phyloP scores from a whole-genome alignment of 2,113 vertebrate genomes.

The Panthera tigris region DNA sequence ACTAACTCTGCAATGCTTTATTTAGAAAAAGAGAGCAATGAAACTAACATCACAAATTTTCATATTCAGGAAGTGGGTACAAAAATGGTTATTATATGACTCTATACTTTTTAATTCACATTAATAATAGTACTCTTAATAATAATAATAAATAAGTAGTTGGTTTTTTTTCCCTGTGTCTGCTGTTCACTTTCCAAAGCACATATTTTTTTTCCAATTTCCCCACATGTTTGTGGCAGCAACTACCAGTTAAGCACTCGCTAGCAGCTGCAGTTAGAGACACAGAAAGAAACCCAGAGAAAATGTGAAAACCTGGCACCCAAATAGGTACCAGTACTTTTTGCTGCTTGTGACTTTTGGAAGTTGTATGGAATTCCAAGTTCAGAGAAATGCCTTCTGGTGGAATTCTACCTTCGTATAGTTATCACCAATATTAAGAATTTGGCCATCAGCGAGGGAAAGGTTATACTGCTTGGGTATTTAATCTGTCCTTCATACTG shows the following conservation, averaged over 20 bases:
- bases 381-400: not conserved
- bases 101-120: not conserved
- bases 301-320: constrained; percentile 56
- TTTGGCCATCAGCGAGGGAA: constrained; percentile 20
- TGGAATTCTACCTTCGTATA: not conserved
- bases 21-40: not conserved
- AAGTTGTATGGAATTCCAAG: constrained; percentile 39
- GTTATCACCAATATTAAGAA: constrained; percentile 39
- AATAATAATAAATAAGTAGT: not conserved
- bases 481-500: constrained; percentile 12
- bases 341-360: constrained; percentile 4
- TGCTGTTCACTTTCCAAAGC: constrained; percentile 9
- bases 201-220: not conserved
- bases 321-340: not conserved
- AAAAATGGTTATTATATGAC: not conserved
- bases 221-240: constrained; percentile 13
- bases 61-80: not conserved
- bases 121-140: not conserved
- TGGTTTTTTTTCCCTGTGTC: not conserved
- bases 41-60: not conserved
- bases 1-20: not conserved
- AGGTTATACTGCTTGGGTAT: not conserved
- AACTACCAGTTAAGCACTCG: not conserved
- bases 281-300: constrained; percentile 12
- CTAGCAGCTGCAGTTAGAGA: not conserved